phyloP scores from a whole-genome alignment of 2,888 invertebrate genomes.

The Synanthedon andrenaeformis region DNA sequence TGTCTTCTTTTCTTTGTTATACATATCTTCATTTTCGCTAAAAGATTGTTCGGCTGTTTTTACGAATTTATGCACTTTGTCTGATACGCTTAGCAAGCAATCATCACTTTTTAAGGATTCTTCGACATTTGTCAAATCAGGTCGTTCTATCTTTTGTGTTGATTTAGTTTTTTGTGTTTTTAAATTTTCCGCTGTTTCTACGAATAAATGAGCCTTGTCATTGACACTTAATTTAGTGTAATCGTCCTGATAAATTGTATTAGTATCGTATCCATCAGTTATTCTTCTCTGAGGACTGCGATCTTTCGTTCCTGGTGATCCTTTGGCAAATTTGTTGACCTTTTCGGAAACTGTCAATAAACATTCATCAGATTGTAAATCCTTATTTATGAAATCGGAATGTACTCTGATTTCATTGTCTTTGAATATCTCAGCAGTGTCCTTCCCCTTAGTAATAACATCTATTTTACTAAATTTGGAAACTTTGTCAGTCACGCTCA shows the following conservation, averaged over 20 bases:
- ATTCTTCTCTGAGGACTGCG: constrained; percentile 50
- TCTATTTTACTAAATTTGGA: constrained; percentile 56
- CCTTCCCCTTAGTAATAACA: constrained; percentile 33
- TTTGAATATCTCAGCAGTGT: constrained; percentile 30
- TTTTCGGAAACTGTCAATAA: constrained; percentile 77
- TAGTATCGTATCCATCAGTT: constrained; percentile 61
- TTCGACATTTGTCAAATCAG: constrained; percentile 67
- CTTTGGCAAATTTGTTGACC: constrained; percentile 75
- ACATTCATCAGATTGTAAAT: constrained; percentile 71
- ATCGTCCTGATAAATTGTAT: constrained; percentile 61
- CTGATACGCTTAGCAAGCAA: constrained; percentile 73
- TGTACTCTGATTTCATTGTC: constrained; percentile 47
- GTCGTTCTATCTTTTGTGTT: constrained; percentile 51
- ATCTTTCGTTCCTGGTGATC: constrained; percentile 41
- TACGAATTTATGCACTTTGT: constrained; percentile 75
- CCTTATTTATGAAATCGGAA: constrained; percentile 64
- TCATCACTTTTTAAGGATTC: constrained; percentile 71
- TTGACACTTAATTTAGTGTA: constrained; percentile 72
- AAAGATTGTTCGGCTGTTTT: constrained; percentile 71
- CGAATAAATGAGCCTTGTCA: constrained; percentile 74
- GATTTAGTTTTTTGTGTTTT: constrained; percentile 49
- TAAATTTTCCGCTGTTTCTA: constrained; percentile 72
- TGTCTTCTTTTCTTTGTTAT: constrained; percentile 47
- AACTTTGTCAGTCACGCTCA: constrained; percentile 72
- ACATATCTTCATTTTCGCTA: constrained; percentile 34